Evolutionary conservation across 92 coral and sea anemone species (phyloP).

Genomic region (Diadumene lineata): DNA sequence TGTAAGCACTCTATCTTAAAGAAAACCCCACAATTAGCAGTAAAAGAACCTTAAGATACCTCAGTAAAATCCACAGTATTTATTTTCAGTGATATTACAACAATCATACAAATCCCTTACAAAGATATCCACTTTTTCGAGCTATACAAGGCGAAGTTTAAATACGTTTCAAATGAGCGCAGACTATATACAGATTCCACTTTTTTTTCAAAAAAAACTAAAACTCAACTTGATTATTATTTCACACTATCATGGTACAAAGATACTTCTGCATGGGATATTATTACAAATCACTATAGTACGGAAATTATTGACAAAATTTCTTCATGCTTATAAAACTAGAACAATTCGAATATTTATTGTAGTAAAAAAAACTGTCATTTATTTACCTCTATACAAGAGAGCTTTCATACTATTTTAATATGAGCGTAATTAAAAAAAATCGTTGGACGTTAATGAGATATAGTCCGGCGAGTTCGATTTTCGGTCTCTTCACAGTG

Average conservation of each 20-base stretch:
- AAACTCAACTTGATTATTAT: neutral
- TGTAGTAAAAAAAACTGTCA: slow-evolving; percentile 11
- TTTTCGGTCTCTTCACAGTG: neutral
- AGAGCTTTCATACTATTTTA: neutral
- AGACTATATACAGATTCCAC: slow-evolving; percentile 32
- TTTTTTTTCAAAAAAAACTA: neutral
- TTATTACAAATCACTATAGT: slow-evolving; percentile 22
- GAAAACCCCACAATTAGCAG: neutral
- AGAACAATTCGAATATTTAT: slow-evolving; percentile 22
- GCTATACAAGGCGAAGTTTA: slow-evolving; percentile 36
- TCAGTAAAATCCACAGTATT: slow-evolving; percentile 10
- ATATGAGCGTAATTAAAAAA: slow-evolving; percentile 26
- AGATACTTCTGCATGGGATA: slow-evolving; percentile 1
- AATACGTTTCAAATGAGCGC: slow-evolving; percentile 25
- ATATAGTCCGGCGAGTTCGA: too few relatives aligned
- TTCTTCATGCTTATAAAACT: slow-evolving; percentile 36
- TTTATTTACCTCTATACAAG: slow-evolving; percentile 15
- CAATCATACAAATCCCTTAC: slow-evolving; percentile 46
- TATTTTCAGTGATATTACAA: slow-evolving; percentile 29
- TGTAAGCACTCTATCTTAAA: too few relatives aligned
- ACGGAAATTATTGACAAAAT: neutral
- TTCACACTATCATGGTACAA: slow-evolving; percentile 23
- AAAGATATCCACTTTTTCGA: slow-evolving; percentile 18
- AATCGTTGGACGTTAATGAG: slow-evolving; percentile 20
- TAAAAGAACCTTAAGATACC: neutral